Conservation (phyloP, 1,140 invertebrate genomes). For the Geopemphigus sp. region DNA sequence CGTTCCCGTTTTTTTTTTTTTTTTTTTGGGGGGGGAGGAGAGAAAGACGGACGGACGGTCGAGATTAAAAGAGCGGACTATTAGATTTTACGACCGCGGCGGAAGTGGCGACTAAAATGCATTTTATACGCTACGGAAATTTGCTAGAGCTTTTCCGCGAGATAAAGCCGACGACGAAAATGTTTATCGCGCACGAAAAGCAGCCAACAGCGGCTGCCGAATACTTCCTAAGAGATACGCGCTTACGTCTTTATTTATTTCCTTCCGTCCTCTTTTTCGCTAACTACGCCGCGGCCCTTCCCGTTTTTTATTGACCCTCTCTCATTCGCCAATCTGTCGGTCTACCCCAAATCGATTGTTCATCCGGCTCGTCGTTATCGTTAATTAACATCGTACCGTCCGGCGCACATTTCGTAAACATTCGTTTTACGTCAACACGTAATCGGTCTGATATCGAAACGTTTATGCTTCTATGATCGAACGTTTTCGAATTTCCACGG, state of each 20-base stretch:
- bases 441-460: no score
- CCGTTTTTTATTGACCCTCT: no score
- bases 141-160: slow-evolving; percentile 2
- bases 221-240: neutral
- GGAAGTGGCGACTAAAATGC: neutral
- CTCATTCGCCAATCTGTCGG: no score
- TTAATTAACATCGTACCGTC: no score
- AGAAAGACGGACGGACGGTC: neutral
- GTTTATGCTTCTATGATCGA: no score
- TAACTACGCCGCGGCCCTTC: no score
- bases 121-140: slow-evolving; percentile 21
- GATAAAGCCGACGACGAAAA: slow-evolving; percentile 21
- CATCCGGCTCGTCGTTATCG: no score
- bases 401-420: no score
- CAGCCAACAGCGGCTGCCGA: neutral
- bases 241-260: neutral
- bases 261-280: neutral
- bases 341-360: no score
- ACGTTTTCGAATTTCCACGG: no score
- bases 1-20: neutral
- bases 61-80: slow-evolving; percentile 30
- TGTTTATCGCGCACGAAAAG: neutral
- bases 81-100: slow-evolving; percentile 30
- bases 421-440: no score
- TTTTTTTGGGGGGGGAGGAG: no score